Evolutionary conservation across 2,113 vertebrate species (phyloP), one percentile per base, ranked within the genome.

Genomic region (Melanerpes formicivorus): DNA sequence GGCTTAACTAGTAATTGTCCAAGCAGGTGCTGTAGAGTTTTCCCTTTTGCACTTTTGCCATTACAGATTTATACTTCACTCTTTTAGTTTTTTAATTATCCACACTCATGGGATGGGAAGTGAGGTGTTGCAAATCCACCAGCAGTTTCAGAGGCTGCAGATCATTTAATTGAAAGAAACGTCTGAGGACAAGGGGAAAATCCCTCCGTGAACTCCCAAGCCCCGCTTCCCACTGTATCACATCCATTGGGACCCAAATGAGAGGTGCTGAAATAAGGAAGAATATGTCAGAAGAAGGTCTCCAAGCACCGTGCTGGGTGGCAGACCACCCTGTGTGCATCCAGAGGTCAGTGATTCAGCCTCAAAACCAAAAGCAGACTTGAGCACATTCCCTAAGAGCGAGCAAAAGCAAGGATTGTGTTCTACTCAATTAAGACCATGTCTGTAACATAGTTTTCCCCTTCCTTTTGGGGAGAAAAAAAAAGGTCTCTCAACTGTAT

Each of bases 381-480:
- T 30, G 60, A 94, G 32, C 37, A 48, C 42, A 19, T 75, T 93
- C 63, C 74, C 89, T 88, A 26, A 84, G 55, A 72, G 6, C 2
- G 10, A 75, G 62, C 56, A 60, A 9, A 80, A 56, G 22, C 27
- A 29, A 74, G 22, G 32, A 22, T 13, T 44, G 27, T 0, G 1
- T 44, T 95, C 72, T 66, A 50, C 59, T 59, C 64, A 9, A 54
- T 73, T 32, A 46, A 87, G 62, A 40, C 9, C 15, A 32, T 21
- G 21, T n/a, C 50, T 11, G 4, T 44, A 37, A 65, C 0, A 4
- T 0, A 0, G 0, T 3, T 73, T n/a, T 5, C 0, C 1, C 1
- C 1, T 1, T 1, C 13, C 44, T 69, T 56, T 2, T 0, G 0
- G 4, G 9, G 1, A 1, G n/a, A 54, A 73, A 65, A 69, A 44